Conservation (phyloP, 1,140 invertebrate genomes). For the Eriocheir sinensis region DNA sequence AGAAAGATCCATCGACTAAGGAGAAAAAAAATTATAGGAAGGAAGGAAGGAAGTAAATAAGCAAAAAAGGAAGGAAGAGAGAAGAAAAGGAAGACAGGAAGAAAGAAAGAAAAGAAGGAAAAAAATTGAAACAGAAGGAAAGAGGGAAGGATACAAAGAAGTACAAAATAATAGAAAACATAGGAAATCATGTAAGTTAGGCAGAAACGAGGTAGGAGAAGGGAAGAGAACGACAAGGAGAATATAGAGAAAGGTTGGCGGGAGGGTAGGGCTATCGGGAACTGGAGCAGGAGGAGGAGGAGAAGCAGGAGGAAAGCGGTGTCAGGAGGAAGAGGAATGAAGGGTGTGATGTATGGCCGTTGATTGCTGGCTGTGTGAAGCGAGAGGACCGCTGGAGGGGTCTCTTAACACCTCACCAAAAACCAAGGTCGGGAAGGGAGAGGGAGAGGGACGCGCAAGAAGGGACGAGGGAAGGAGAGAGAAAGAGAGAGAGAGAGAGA, state of each 20-base stretch:
- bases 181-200: too few relatives aligned
- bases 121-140: too few relatives aligned
- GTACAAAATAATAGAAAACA: too few relatives aligned
- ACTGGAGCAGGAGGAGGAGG: background rate
- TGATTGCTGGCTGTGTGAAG: conserved; percentile 9
- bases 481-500: background rate
- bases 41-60: background rate
- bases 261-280: background rate
- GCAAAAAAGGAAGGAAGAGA: background rate
- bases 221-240: background rate
- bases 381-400: background rate
- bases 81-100: too few relatives aligned
- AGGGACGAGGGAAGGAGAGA: background rate
- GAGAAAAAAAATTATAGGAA: too few relatives aligned
- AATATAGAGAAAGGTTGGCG: background rate
- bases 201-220: too few relatives aligned
- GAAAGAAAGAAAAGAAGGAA: too few relatives aligned
- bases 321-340: conserved; percentile 23
- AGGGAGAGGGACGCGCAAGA: background rate
- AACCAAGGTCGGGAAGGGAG: background rate
- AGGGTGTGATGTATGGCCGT: background rate
- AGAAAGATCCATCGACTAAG: background rate
- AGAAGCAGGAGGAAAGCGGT: background rate
- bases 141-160: too few relatives aligned
- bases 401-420: background rate